Evolutionary conservation across 2,888 invertebrate species (phyloP), one percentile per base, ranked within the genome.

Genomic region (Dysmachus trigonus): DNA sequence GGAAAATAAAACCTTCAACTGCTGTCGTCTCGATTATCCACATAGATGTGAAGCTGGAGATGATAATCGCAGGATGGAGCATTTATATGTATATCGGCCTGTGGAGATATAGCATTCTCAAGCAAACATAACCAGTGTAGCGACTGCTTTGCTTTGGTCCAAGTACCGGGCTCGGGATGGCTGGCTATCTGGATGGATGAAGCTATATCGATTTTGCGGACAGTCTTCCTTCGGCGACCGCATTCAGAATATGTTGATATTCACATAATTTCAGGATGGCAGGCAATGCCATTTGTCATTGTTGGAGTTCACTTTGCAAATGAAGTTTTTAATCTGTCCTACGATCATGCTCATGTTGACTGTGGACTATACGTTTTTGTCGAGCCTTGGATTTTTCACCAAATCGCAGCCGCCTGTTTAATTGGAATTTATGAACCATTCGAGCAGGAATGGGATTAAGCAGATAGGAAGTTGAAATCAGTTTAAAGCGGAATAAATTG

Each of bases 241-340:
- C 10, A 74, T 62, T 30, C 18, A 35, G 72, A 85, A 85, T 85
- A 81, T 85, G 86, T 73, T 85, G 71, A 72, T 81, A 51, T 86
- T 86, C 86, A 72, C 86, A 86, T 51, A 81, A 86, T 35, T 85
- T 72, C 33, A 31, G 73, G 74, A 79, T 72, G 72, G 27, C 38
- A 53, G 82, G 74, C 85, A 87, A 86, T 87, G 47, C 87, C 86
- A 87, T 87, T 87, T 87, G 87, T 86, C 85, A 87, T 86, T 86
- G 86, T 71, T 87, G 47, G 38, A 62, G 87, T 62, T 51, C 85
- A 87, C 87, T 87, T 86, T 86, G 86, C 87, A 87, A 86, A 86
- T 86, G 87, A 86, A 87, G 86, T 86, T 87, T 87, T 87, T 86
- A 86, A 87, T 86, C 86, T 76, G 51, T 33, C 85, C 18, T 79